Conservation (phyloP, 1,140 invertebrate species). For the Philopotamus ludificatus region DNA sequence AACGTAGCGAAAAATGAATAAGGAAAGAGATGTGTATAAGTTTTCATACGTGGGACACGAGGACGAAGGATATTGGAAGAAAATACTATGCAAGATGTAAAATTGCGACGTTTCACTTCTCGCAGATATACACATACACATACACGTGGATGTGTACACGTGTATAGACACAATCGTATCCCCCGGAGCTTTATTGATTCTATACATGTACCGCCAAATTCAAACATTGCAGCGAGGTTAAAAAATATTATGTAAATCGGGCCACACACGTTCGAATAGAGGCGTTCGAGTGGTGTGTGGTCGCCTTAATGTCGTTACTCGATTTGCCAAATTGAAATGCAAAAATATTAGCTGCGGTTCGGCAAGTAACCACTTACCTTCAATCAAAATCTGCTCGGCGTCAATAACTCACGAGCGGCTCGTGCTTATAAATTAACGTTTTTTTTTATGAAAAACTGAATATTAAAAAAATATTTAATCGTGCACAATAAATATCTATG, state of each 20-base stretch:
- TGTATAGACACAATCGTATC: no score
- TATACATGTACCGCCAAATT: neutral
- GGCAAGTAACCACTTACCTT: slow-evolving; percentile 1
- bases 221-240: neutral
- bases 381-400: slow-evolving; percentile 2
- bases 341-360: slow-evolving; percentile 26
- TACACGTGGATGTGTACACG: no score
- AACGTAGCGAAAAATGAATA: slow-evolving; percentile 35
- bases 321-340: slow-evolving; percentile 26
- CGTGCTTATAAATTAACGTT: no score
- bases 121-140: slow-evolving; percentile 15
- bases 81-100: slow-evolving; percentile 35
- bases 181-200: slow-evolving; percentile 20
- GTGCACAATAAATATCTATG: no score
- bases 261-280: neutral
- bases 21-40: slow-evolving; percentile 34
- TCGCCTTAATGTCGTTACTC: slow-evolving; percentile 15
- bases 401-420: neutral
- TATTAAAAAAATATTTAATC: no score
- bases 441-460: no score
- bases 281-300: neutral
- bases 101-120: slow-evolving; percentile 30
- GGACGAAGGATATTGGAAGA: slow-evolving; percentile 33
- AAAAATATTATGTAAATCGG: neutral
- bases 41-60: slow-evolving; percentile 30